Percentiles rank a stretch among this genome's conserved stretches.
phyloP scores from a whole-genome alignment of 1,140 invertebrate genomes.

The Caerostris darwini region DNA sequence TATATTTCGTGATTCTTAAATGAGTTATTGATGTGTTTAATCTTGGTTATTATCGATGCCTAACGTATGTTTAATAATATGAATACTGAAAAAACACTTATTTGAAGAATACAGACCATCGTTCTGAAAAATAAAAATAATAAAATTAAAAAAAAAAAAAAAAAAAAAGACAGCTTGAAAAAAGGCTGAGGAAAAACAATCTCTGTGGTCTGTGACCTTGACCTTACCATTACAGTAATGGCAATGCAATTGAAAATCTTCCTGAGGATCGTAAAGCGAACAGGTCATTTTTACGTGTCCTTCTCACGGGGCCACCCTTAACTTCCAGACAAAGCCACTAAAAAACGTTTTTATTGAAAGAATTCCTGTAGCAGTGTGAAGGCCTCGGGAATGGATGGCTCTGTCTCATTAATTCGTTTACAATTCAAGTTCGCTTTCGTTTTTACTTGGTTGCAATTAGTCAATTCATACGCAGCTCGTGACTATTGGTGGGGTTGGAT shows the following conservation, averaged over 20 bases:
- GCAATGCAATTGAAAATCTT: constrained; percentile 59
- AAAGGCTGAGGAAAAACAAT: constrained; percentile 30
- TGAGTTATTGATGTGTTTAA: constrained; percentile 72
- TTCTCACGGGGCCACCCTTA: constrained; percentile 34
- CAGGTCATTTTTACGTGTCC: constrained; percentile 72
- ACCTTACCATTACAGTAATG: constrained; percentile 76
- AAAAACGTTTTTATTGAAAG: constrained; percentile 50
- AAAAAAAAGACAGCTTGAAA: not conserved
- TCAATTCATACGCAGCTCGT: not conserved
- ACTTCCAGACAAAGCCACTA: constrained; percentile 53
- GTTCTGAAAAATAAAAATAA: not conserved
- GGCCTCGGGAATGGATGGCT: not conserved
- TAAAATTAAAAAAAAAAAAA: constrained; percentile 13
- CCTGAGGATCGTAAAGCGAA: constrained; percentile 58
- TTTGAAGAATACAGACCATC: constrained; percentile 40
- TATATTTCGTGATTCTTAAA: constrained; percentile 64
- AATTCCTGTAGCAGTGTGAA: not conserved
- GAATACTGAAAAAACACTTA: constrained; percentile 48
- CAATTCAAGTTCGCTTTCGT: constrained; percentile 64
- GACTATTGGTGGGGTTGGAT: not conserved
- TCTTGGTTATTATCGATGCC: constrained; percentile 67
- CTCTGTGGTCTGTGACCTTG: constrained; percentile 58
- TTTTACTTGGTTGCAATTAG: constrained; percentile 21
- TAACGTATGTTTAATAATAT: constrained; percentile 59
- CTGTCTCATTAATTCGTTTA: constrained; percentile 53